phyloP scores from a whole-genome alignment of 92 coral and sea anemone species.

The Phenganax subtilis region DNA sequence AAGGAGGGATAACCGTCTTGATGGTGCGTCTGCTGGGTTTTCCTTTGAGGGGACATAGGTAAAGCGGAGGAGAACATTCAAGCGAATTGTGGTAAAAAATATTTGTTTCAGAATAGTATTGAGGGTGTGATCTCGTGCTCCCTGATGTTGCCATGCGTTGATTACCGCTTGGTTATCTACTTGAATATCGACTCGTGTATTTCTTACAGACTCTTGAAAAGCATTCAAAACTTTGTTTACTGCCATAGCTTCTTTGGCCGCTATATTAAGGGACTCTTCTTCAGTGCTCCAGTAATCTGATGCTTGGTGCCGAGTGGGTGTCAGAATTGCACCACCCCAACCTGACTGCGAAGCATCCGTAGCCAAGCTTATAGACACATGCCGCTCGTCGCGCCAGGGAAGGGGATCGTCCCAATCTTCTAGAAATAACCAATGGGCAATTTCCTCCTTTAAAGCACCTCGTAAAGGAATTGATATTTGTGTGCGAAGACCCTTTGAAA shows the following conservation, averaged over 20 bases:
- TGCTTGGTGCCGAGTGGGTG: neutral
- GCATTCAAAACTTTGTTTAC: conserved; percentile 6
- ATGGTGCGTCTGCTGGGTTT: conserved; percentile 58
- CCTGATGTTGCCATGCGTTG: neutral
- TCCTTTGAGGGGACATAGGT: conserved; percentile 39
- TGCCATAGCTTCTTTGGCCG: conserved; percentile 45
- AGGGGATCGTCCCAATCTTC: conserved; percentile 23
- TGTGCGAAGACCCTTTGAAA: conserved; percentile 5
- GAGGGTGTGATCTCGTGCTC: neutral
- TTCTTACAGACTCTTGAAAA: neutral
- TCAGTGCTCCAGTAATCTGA: conserved; percentile 48
- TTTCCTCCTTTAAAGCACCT: conserved; percentile 19
- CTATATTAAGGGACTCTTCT: conserved; percentile 33
- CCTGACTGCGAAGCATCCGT: too few relatives aligned
- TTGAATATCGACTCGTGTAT: neutral
- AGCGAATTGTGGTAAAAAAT: conserved; percentile 9
- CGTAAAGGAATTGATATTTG: too few relatives aligned
- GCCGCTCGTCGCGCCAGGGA: conserved; percentile 36
- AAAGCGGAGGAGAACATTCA: conserved; percentile 38
- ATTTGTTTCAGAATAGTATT: neutral
- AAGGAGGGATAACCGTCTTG: conserved; percentile 46
- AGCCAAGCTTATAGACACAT: neutral
- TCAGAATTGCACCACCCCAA: too few relatives aligned
- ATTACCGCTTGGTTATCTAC: neutral
- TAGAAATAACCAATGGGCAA: conserved; percentile 47